phyloP scores from a whole-genome alignment of 2,797 vertebrate genomes.

The Parauchenoglanis ngamensis region DNA sequence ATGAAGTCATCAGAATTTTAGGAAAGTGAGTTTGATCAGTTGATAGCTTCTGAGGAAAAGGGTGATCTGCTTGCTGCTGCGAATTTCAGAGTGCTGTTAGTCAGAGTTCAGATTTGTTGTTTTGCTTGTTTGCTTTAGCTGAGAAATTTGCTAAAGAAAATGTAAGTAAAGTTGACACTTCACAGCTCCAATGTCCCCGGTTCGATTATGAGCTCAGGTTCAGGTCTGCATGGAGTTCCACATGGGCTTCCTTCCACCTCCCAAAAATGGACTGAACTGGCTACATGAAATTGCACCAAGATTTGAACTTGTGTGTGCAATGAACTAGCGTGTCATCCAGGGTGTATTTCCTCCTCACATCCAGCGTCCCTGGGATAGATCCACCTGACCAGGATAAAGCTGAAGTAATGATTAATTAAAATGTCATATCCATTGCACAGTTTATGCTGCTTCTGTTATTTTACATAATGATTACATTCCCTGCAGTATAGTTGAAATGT shows the following conservation, averaged over 20 bases:
- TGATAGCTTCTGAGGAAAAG: background rate
- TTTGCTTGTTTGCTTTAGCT: background rate
- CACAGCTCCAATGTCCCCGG: background rate
- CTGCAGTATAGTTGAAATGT: background rate
- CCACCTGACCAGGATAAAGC: background rate
- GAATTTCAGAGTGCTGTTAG: background rate
- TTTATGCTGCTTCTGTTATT: background rate
- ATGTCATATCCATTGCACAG: background rate
- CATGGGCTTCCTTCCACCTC: background rate
- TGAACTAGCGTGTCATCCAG: background rate
- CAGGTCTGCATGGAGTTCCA: background rate
- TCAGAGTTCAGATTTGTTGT: background rate
- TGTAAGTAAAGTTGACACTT: background rate
- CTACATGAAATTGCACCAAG: background rate
- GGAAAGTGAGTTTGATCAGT: slow-evolving; percentile 10
- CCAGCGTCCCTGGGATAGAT: background rate
- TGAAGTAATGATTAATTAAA: background rate
- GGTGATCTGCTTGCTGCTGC: background rate
- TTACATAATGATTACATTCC: background rate
- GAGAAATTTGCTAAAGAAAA: background rate
- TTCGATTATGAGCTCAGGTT: background rate
- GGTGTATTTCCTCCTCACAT: background rate
- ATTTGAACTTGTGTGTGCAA: background rate
- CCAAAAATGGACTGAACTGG: background rate
- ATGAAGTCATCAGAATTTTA: slow-evolving; percentile 20